Conservation (phyloP, 2,113 vertebrate species). For the Circaetus gallicus region DNA sequence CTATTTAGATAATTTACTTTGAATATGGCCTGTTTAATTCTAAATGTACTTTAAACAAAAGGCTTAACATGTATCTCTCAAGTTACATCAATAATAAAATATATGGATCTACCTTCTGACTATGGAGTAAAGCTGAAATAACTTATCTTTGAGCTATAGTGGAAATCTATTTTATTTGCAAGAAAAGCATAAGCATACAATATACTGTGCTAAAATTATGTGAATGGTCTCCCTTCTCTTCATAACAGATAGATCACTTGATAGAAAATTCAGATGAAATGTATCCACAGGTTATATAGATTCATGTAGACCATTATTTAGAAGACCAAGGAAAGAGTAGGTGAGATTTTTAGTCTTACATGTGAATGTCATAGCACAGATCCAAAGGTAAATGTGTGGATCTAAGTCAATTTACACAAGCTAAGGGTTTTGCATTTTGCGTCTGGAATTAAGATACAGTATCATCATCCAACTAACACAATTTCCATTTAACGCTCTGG, state of each 20-base stretch:
- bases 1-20: constrained; percentile 78
- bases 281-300: background rate
- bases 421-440: background rate
- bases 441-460: background rate
- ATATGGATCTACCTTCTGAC: background rate
- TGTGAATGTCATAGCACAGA: background rate
- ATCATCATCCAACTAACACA: background rate
- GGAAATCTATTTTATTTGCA: constrained; percentile 25
- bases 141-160: background rate
- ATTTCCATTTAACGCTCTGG: background rate
- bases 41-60: constrained; percentile 72
- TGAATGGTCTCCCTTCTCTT: background rate
- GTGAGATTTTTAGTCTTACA: background rate
- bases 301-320: background rate
- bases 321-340: background rate
- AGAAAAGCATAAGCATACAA: background rate
- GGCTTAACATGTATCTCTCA: constrained; percentile 43
- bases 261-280: background rate
- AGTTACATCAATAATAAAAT: constrained; percentile 54
- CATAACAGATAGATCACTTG: background rate
- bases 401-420: background rate
- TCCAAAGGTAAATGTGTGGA: background rate
- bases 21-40: constrained; percentile 67
- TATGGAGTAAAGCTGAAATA: constrained; percentile 12
- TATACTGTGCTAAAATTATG: background rate